phyloP scores from a whole-genome alignment of 2,113 vertebrate species.

The Grammomys dolichurus region DNA sequence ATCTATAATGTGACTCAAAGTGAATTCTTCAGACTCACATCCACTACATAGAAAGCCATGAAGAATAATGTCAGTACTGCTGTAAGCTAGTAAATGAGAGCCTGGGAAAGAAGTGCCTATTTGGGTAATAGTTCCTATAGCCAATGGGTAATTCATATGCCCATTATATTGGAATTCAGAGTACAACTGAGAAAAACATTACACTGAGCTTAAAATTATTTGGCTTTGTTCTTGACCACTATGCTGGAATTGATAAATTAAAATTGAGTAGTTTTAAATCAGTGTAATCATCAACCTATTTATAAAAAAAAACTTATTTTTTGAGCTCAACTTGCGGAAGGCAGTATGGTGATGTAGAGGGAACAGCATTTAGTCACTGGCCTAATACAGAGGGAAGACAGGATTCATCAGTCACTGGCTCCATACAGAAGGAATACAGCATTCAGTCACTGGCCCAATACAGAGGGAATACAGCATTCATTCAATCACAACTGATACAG shows the following conservation, averaged over 20 bases:
- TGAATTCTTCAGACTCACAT: constrained; percentile 19
- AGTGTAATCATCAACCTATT: neutral
- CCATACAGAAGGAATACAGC: neutral
- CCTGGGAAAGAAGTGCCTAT: neutral
- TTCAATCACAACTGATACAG: neutral
- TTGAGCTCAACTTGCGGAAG: neutral
- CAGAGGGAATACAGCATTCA: neutral
- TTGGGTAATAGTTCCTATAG: neutral
- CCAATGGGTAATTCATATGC: neutral
- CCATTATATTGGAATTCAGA: neutral
- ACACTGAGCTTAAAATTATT: constrained; percentile 34
- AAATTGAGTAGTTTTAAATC: neutral
- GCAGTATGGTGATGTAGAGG: neutral
- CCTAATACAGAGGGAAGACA: neutral
- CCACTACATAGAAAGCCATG: neutral
- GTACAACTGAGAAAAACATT: neutral
- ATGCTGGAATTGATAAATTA: constrained; percentile 8
- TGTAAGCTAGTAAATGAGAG: neutral
- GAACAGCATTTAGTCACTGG: neutral
- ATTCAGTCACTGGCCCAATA: neutral
- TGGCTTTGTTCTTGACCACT: neutral
- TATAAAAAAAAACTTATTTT: constrained; percentile 46
- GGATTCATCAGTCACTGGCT: neutral
- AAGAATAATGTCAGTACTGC: neutral
- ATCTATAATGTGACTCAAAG: neutral